Evolutionary conservation across 2,888 invertebrate species (phyloP).

Genomic region (Pseudeuparius sepicola): DNA sequence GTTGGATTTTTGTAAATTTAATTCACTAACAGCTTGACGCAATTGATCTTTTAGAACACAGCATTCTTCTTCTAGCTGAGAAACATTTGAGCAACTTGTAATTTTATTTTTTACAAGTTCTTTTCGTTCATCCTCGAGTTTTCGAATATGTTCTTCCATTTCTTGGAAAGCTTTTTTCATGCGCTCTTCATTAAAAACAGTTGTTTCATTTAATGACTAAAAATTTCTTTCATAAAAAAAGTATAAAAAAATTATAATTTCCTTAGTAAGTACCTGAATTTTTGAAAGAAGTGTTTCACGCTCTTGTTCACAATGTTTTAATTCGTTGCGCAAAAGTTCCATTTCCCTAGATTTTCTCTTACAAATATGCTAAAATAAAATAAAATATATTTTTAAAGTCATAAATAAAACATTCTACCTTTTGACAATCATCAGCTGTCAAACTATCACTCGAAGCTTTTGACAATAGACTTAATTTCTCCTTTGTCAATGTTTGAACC

Average conservation of each 20-base stretch:
- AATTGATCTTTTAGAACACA: slow-evolving; percentile 44
- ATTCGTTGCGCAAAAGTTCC: slow-evolving; percentile 45
- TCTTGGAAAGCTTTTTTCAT: slow-evolving; percentile 43
- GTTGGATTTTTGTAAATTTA: slow-evolving; percentile 43
- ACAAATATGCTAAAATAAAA: slow-evolving; percentile 32
- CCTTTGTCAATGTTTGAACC: slow-evolving; percentile 37
- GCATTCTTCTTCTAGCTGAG: slow-evolving; percentile 46
- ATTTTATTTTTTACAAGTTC: slow-evolving; percentile 45
- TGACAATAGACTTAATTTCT: slow-evolving; percentile 39
- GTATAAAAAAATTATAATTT: slow-evolving; percentile 3
- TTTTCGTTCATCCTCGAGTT: slow-evolving; percentile 46
- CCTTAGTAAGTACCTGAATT: slow-evolving; percentile 39
- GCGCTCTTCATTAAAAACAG: slow-evolving; percentile 34
- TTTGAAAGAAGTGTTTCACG: slow-evolving; percentile 47
- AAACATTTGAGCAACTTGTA: slow-evolving; percentile 42
- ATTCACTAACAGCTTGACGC: slow-evolving; percentile 42
- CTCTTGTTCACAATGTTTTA: slow-evolving; percentile 50
- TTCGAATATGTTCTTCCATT: slow-evolving; percentile 42
- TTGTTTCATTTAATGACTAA: slow-evolving; percentile 23
- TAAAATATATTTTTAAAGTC: slow-evolving; percentile 2
- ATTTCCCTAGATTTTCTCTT: slow-evolving; percentile 44
- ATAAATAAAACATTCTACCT: too few relatives aligned
- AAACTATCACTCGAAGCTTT: slow-evolving; percentile 27
- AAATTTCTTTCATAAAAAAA: slow-evolving; percentile 5
- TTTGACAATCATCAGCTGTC: slow-evolving; percentile 26